A percentile compares a stretch with the other conserved stretches of the same genome.
Conservation (phyloP, 2,888 invertebrate genomes). For the Trissonchulus latispiculum region DNA sequence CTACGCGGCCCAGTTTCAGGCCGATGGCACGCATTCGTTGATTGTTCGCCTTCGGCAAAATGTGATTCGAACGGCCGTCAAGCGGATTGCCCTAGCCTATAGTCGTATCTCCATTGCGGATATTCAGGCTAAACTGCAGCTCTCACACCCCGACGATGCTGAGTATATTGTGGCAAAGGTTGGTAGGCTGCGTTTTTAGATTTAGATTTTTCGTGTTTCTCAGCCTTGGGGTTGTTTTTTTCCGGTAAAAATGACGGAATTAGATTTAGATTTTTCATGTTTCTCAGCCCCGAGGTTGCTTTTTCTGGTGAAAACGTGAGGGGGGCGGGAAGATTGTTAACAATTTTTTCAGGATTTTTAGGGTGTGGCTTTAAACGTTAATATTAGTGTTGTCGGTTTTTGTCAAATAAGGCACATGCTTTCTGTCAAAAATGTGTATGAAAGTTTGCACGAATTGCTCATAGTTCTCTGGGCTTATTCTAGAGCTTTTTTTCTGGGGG, state of each 20-base stretch:
- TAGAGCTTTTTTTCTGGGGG: no score
- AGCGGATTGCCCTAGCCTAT: conserved; percentile 76
- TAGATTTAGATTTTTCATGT: no score
- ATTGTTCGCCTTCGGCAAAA: conserved; percentile 92
- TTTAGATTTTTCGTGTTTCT: no score
- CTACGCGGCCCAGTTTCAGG: conserved; percentile 66
- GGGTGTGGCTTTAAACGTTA: no score
- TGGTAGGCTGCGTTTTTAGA: background rate
- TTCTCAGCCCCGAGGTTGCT: background rate
- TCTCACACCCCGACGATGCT: conserved; percentile 86
- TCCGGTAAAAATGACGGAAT: no score
- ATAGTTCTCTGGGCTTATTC: no score
- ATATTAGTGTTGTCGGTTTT: no score
- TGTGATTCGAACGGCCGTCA: conserved; percentile 75
- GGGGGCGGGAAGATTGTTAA: background rate
- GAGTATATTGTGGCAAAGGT: conserved; percentile 94
- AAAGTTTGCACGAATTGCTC: no score
- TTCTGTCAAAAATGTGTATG: no score
- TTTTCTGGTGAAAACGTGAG: background rate
- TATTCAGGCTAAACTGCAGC: conserved; percentile 80
- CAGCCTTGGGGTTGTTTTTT: no score
- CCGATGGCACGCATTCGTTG: conserved; percentile 87
- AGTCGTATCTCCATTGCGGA: conserved; percentile 88
- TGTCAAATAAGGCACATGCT: no score
- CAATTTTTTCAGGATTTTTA: no score